Percentiles rank a stretch among this genome's conserved stretches.
Evolutionary conservation across 2,888 invertebrate species (phyloP).

Genomic region (Altica lythri): DNA sequence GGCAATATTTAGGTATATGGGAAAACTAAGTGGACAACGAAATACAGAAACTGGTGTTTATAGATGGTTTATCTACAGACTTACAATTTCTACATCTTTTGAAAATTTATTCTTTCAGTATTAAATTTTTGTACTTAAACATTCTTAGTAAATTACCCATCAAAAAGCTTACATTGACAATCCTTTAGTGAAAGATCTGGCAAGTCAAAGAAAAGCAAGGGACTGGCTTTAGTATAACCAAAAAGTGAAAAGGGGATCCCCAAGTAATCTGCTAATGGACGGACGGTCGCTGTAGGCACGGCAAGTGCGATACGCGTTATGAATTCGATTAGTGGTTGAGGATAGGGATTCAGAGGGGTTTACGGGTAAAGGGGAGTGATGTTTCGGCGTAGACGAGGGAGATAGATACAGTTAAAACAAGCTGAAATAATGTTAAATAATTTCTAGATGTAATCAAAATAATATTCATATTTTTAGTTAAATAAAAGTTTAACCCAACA

Average conservation of each 20-base stretch:
- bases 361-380: not conserved
- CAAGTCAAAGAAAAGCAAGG: slow-evolving; percentile 1
- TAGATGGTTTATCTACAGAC: too few species aligned
- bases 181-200: not conserved
- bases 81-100: too few species aligned
- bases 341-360: not conserved
- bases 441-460: too few species aligned
- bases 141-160: too few species aligned
- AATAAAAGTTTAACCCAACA: too few species aligned
- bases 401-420: not conserved
- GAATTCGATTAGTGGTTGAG: slow-evolving; percentile 44
- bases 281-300: slow-evolving; percentile 26
- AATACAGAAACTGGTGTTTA: too few species aligned
- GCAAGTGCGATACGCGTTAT: slow-evolving; percentile 45
- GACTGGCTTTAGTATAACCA: slow-evolving; percentile 4
- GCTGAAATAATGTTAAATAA: slow-evolving; percentile 12
- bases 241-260: slow-evolving; percentile 22
- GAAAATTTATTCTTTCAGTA: too few species aligned
- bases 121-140: too few species aligned
- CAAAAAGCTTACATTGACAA: not conserved
- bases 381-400: slow-evolving; percentile 9
- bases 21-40: too few species aligned
- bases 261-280: slow-evolving; percentile 31
- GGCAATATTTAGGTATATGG: too few species aligned
- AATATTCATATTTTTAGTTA: too few species aligned